Base-by-base conservation (phyloP, 2,797 vertebrate species). In the Chelidonichthys spinosus region DNA sequence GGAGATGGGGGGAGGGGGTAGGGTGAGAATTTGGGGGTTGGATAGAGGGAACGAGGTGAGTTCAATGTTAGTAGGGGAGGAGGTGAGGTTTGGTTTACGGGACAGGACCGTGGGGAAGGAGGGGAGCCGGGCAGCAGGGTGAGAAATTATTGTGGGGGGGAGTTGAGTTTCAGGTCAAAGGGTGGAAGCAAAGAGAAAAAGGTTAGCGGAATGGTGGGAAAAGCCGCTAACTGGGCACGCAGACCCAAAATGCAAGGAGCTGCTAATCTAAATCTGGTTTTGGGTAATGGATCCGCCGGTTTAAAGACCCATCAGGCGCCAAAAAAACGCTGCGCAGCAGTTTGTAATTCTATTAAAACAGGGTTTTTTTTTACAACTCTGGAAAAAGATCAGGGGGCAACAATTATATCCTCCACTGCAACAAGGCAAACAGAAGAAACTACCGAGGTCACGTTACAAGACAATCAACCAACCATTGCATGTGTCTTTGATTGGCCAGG, bases 161-260 rank as follows among this genome's bases (percentile, higher is more conserved):
- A 81, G 87, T 85, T 82, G 68, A 70, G 68, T 81, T 88, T 89
- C 74, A 71, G 81, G 84, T 85, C 79, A 81, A 75, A 72, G 76
- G 78, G 13, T 63, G 67, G 65, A 69, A 33, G 72, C 52, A 4
- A 49, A 60, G 8, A 52, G 42, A 43, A 63, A 25, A 40, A 74
- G 74, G 64, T 70, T 42, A 42, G 60, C 32, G 1, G 47, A 32
- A 58, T 33, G 61, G 15, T n/a, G n/a, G 62, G 25, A 25, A 25
- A 25, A 25, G 25, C 25, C 25, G 25, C 25, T 25, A 25, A 25
- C 25, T 25, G 25, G 25, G 25, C 25, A 25, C 25, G 25, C 25
- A 39, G 25, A 43, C 39, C 3, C 17, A 40, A 39, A 15, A 15
- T 0, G 1, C 14, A 17, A 25, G 8, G 0, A 32, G 18, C 52